These are phyloP conservation scores for Clamator glandarius DNA, from an alignment of 2,797 vertebrate species.

Conservation along the genomic window DNA sequence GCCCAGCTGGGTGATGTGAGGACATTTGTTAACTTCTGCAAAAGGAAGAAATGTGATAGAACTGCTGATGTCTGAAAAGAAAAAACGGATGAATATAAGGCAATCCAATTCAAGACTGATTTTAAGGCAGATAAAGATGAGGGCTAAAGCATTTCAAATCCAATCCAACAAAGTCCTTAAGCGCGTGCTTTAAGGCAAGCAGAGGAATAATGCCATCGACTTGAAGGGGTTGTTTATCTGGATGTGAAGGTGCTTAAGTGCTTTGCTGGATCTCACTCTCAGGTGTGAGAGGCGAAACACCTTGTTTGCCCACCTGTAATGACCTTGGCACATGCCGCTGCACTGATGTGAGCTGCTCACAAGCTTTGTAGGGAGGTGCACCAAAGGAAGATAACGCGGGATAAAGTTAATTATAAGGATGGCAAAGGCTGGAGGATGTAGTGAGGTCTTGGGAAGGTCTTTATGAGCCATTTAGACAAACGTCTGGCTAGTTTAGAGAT, in stretches of 20 bases:
- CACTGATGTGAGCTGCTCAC: neutral
- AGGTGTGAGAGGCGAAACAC: neutral
- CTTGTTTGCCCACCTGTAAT: neutral
- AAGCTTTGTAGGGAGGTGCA: rapidly evolving
- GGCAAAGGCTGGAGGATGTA: neutral
- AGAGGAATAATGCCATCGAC: slow-evolving; percentile 26
- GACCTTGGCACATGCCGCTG: neutral
- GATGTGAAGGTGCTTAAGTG: neutral
- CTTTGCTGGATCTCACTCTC: slow-evolving; percentile 9
- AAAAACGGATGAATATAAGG: neutral
- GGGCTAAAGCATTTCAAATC: slow-evolving; percentile 53
- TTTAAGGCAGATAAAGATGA: slow-evolving; percentile 26
- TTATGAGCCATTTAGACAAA: neutral
- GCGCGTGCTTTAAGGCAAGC: slow-evolving; percentile 26
- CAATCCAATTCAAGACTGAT: neutral
- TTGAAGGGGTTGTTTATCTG: slow-evolving; percentile 10
- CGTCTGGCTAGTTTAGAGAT: neutral
- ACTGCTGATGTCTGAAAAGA: neutral
- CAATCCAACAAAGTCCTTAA: slow-evolving; percentile 54
- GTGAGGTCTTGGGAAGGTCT: neutral
- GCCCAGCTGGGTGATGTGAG: neutral
- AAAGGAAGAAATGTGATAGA: neutral
- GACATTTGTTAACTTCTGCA: neutral
- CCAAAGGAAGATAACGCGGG: rapidly evolving
- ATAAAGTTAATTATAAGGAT: neutral